Percentiles rank a stretch among this genome's conserved stretches.
phyloP scores from a whole-genome alignment of 1,140 invertebrate species.

The Laupala kohalensis region DNA sequence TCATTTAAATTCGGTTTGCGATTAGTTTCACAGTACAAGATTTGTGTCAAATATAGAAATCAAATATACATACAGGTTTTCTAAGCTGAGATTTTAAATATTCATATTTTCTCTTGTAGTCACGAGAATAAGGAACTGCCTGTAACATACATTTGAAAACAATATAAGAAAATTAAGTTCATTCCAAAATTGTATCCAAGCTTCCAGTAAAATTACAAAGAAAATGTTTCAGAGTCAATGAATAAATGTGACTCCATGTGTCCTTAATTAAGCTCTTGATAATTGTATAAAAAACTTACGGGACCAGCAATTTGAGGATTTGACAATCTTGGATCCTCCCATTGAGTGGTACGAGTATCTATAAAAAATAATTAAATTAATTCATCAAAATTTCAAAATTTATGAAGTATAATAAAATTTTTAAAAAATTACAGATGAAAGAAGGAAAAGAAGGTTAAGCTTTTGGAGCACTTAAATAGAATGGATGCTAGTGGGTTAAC shows the following conservation, averaged over 20 bases:
- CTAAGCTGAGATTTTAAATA: constrained; percentile 90
- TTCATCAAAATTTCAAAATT: neutral
- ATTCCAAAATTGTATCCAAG: neutral
- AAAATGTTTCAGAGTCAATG: neutral
- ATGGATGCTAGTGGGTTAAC: too few relatives aligned
- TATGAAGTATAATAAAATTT: neutral
- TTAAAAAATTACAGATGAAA: too few relatives aligned
- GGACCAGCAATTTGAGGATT: constrained; percentile 95
- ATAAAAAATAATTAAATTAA: constrained; percentile 20
- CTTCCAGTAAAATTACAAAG: neutral
- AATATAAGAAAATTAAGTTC: too few relatives aligned
- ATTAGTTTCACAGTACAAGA: too few relatives aligned
- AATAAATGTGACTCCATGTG: neutral
- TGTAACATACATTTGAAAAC: constrained; percentile 23
- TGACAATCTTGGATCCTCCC: constrained; percentile 95
- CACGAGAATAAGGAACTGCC: constrained; percentile 92
- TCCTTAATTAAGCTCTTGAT: constrained; percentile 3
- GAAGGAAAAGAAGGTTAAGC: too few relatives aligned
- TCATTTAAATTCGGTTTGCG: too few relatives aligned
- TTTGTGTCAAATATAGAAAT: too few relatives aligned
- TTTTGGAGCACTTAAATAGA: too few relatives aligned
- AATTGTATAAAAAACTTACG: constrained; percentile 33
- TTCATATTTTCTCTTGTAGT: constrained; percentile 98
- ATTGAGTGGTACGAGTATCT: constrained; percentile 93
- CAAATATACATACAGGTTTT: constrained; percentile 66